Base-by-base conservation (phyloP, 2,888 invertebrate species). In the Augochlorella aurata region DNA sequence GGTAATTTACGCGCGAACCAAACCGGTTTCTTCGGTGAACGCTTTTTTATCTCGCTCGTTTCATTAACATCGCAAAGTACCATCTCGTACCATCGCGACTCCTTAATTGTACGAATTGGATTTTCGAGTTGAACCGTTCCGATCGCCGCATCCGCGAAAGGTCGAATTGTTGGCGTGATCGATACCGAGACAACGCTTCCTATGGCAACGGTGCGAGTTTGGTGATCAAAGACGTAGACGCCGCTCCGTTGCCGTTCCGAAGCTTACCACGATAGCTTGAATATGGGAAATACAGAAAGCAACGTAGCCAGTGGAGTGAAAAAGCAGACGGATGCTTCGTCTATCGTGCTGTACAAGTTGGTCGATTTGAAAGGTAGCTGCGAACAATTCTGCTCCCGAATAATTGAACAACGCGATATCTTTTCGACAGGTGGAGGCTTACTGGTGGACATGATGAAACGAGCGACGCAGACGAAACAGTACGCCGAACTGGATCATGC, bases 261-360 rank as follows among this genome's bases (percentile, higher is more conserved):
- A 38, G 63, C 18, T 18, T 65, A 5, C 18, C 38, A 2, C 38
- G n/a, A 10, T 3, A 44, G 44, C 5, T 44, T 12, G 10, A 38
- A 86, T 54, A 96, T 96, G 97, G 97, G 97, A 92, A 97, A 97
- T 94, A 97, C 97, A 3, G 97, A 97, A 91, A 97, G 97, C 90
- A 97, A 97, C 82, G 98, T 99, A 1, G 97, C 98, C 0, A 98
- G 97, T 93, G 98, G 98, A 65, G 98, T 99, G 24, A 99, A 99
- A 93, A 98, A 98, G 88, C 99, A 99, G 93, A 98, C 98, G 3
- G 98, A 97, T 38, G 96, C 97, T 18, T 97, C 97, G 2, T 95
- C 96, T 45, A 97, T 97, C 92, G 95, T 97, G 74, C 95, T 98
- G 72, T 99, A 99, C 92, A 97, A 98, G 92, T 95, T 99, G 68